Conservation (phyloP, 2,888 invertebrate genomes). For the Horisme vitalbata region DNA sequence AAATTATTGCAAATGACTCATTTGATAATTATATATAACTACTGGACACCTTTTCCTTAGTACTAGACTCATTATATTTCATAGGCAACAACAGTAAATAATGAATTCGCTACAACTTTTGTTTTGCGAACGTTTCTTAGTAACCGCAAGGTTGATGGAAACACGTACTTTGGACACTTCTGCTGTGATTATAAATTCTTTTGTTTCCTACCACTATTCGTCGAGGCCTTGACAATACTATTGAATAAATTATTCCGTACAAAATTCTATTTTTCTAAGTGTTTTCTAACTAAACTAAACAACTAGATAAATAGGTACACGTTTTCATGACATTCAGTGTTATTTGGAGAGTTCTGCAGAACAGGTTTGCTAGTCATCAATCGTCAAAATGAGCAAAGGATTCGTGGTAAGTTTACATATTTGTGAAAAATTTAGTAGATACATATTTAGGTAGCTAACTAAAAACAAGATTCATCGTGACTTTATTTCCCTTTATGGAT, state of each 20-base stretch:
- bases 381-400: conserved; percentile 45
- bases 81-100: conserved; percentile 21
- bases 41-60: no score
- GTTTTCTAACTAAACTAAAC: conserved; percentile 46
- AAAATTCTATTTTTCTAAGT: conserved; percentile 52
- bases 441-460: no score
- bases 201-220: conserved; percentile 66
- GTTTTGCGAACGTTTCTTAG: conserved; percentile 24
- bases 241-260: conserved; percentile 57
- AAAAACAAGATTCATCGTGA: no score
- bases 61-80: no score
- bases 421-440: no score
- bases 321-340: conserved; percentile 49
- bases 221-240: conserved; percentile 60
- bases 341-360: conserved; percentile 40
- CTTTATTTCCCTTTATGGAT: no score
- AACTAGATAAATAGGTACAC: conserved; percentile 67
- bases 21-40: neutral
- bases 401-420: conserved; percentile 45
- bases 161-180: conserved; percentile 29
- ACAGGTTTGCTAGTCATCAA: conserved; percentile 36
- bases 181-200: conserved; percentile 68
- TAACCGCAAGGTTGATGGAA: conserved; percentile 35
- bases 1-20: neutral
- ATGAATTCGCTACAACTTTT: conserved; percentile 31